Evolutionary conservation across 1,140 invertebrate genomes (phyloP), one percentile per base, ranked within the genome.

Genomic region (Babylonia areolata): DNA sequence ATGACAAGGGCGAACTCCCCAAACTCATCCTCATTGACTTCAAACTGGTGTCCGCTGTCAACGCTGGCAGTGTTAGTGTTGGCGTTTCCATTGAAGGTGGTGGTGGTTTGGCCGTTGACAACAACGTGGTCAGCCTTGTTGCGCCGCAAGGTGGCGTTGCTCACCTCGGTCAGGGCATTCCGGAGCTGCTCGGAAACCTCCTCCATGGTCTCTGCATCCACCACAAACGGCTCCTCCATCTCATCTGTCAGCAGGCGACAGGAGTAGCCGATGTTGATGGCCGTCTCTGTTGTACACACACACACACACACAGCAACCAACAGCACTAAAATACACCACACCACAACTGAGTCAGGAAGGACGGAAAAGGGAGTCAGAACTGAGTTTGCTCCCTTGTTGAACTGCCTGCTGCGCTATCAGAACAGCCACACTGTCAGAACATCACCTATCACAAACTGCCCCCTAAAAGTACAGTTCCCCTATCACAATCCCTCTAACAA

Each of bases 201-300:
- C 83, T 98, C 97, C 88, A 96, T 96, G 11, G 97, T 96, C 51
- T 96, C 96, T 15, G 97, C 98, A 94, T 99, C 98, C n/a, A 99
- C 97, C 69, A 99, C 97, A 94, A 99, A 99, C 46, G 99, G 96
- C 93, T 99, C 98, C 58, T 97, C 96, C 96, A 99, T 97, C 90
- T 99, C 98, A 94, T 99, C 98, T 11, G 97, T 99, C 58, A 99
- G 95, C 86, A 99, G 95, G 93, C 99, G 97, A 94, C 99, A 99
- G 2, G 98, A 99, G 93, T 99, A 99, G 5, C 99, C 99, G 92
- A 99, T 99, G 94, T 99, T 99, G 88, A 99, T 99, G 42, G 99
- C 99, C 81, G 99, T 99, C 95, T 99, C 99, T 99, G 95, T 64
- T 51, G 33, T 12, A 40, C 51, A 64, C 46, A n/a, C 46, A 51